These are phyloP conservation scores for Lamellibrachia luymesi DNA, from an alignment of 1,140 invertebrate genomes.

Conservation along the genomic window DNA sequence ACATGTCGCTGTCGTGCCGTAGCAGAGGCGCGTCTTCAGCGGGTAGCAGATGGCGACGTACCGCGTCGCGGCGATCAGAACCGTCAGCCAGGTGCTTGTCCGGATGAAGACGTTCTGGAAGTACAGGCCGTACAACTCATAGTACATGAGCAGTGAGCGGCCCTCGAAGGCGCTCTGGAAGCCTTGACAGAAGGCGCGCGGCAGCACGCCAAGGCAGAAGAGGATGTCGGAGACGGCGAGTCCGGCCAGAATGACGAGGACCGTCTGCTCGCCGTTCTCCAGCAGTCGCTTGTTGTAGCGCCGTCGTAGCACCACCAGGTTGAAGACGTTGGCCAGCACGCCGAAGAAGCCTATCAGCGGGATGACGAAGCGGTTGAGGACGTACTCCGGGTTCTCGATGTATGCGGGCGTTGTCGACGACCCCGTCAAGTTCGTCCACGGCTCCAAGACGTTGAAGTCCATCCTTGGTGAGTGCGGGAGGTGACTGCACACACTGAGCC, in stretches of 20 bases:
- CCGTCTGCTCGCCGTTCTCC: constrained; percentile 10
- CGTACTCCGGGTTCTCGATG: neutral
- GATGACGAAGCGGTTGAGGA: constrained; percentile 43
- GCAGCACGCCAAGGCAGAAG: constrained; percentile 23
- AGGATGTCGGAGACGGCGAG: constrained; percentile 25
- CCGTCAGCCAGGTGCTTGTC: constrained; percentile 26
- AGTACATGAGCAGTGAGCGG: neutral
- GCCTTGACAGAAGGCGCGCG: neutral
- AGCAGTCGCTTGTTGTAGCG: constrained; percentile 33
- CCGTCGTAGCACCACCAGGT: constrained; percentile 47
- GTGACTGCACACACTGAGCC: neutral
- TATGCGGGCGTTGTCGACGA: neutral
- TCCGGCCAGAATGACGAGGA: constrained; percentile 21
- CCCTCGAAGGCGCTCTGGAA: constrained; percentile 1
- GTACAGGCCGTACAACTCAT: constrained; percentile 20
- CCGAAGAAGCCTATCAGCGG: constrained; percentile 47
- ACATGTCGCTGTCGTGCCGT: neutral
- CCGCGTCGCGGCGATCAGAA: constrained; percentile 19
- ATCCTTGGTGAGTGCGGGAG: neutral
- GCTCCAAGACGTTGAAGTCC: neutral
- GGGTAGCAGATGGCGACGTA: constrained; percentile 28
- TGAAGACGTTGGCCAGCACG: constrained; percentile 45
- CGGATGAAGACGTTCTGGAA: constrained; percentile 27
- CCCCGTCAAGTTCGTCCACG: neutral
- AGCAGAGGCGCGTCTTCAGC: constrained; percentile 20